A percentile compares a stretch with the other conserved stretches of the same genome.
These are phyloP conservation scores for Aphaenogaster floridana DNA, from an alignment of 1,140 invertebrate genomes.

Conservation along the genomic window DNA sequence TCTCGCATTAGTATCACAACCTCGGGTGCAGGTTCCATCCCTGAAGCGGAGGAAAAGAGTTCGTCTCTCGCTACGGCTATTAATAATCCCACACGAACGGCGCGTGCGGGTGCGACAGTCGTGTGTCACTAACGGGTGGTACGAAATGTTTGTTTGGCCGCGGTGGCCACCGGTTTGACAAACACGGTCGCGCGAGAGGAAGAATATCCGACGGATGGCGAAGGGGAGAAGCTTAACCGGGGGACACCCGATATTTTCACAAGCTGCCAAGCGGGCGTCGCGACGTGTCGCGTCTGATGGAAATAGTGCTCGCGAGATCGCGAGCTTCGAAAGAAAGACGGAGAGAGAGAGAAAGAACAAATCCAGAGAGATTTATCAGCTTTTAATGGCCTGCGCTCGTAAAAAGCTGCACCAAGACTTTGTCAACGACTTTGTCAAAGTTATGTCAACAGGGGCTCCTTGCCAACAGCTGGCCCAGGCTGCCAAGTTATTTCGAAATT, in stretches of 20 bases:
- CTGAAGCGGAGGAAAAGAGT: conserved; percentile 61
- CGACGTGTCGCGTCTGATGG: conserved; percentile 48
- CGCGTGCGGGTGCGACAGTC: conserved; percentile 69
- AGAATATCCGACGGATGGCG: conserved; percentile 42
- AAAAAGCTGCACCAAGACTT: conserved; percentile 83
- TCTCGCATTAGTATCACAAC: background rate
- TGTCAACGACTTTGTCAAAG: conserved; percentile 86
- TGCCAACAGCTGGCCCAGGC: conserved; percentile 83
- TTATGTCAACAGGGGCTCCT: conserved; percentile 83
- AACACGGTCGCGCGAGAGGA: conserved; percentile 70
- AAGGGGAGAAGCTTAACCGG: conserved; percentile 40
- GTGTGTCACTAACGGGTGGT: conserved; percentile 78
- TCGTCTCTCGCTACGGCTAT: conserved; percentile 58
- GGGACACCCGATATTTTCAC: conserved; percentile 77
- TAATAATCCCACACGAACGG: conserved; percentile 71
- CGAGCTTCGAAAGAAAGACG: background rate
- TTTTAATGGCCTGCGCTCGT: conserved; percentile 84
- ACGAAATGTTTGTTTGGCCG: conserved; percentile 80
- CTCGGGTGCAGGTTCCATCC: conserved; percentile 40
- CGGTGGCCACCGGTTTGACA: conserved; percentile 80
- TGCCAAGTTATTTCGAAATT: conserved; percentile 83
- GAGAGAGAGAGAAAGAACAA: background rate
- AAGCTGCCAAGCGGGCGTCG: conserved; percentile 62
- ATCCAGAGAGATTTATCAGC: conserved; percentile 79
- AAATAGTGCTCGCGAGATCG: conserved; percentile 67